Conservation (phyloP, 2,888 invertebrate species). For the Spialia ferax region DNA sequence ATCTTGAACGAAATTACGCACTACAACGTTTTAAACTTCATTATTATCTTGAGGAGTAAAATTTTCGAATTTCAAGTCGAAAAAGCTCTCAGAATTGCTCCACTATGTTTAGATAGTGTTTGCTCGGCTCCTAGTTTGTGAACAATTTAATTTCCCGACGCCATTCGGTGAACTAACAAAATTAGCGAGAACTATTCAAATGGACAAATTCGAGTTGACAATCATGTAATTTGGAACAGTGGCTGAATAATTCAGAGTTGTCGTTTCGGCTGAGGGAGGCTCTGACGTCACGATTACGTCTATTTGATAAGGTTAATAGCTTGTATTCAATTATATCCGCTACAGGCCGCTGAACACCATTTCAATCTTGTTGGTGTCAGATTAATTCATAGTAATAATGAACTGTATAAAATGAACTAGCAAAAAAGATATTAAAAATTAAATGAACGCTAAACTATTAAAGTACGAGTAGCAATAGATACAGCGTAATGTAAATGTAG, state of each 20-base stretch:
- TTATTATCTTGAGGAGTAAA: constrained; percentile 12
- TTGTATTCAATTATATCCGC: constrained; percentile 17
- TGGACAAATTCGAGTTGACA: constrained; percentile 56
- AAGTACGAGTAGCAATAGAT: too few relatives aligned
- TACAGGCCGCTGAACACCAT: constrained; percentile 6
- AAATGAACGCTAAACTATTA: too few relatives aligned
- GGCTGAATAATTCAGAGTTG: constrained; percentile 61
- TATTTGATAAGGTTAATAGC: constrained; percentile 31
- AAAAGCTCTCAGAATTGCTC: constrained; percentile 21
- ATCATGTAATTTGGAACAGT: constrained; percentile 58
- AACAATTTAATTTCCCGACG: constrained; percentile 47
- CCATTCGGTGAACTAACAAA: constrained; percentile 48
- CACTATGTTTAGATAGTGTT: constrained; percentile 30
- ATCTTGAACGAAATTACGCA: constrained; percentile 26
- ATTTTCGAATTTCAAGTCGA: constrained; percentile 8
- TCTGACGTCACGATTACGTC: constrained; percentile 16
- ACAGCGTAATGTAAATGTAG: too few relatives aligned
- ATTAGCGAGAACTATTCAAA: constrained; percentile 53
- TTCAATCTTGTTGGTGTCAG: constrained; percentile 9
- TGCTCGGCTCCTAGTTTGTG: constrained; percentile 28
- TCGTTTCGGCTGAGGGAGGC: constrained; percentile 14
- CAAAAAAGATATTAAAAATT: neutral
- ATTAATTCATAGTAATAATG: neutral
- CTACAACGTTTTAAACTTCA: constrained; percentile 21
- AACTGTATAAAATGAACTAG: neutral